Evolutionary conservation across 2,797 vertebrate species (phyloP).

Genomic region (Peromyscus attwateri): DNA sequence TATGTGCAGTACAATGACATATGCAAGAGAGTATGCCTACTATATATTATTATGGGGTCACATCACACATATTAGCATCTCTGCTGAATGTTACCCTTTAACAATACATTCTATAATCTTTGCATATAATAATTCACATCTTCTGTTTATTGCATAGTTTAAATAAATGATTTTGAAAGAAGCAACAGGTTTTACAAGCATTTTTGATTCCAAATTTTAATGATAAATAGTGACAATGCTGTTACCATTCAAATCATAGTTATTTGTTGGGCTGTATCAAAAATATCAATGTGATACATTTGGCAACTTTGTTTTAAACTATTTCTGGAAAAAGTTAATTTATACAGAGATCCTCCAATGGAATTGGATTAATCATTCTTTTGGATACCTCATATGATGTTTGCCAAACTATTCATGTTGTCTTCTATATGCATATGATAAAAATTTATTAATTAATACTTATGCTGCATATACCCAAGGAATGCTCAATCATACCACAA

Average conservation of each 20-base stretch:
- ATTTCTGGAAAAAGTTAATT: neutral
- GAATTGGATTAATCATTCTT: neutral
- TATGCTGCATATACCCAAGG: too few relatives aligned
- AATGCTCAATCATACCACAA: too few relatives aligned
- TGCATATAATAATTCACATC: neutral
- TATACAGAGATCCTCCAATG: neutral
- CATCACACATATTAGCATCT: neutral
- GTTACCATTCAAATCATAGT: neutral
- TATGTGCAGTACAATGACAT: neutral
- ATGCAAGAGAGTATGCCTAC: too few relatives aligned
- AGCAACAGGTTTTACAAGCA: neutral
- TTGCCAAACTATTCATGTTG: neutral
- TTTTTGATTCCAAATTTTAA: neutral
- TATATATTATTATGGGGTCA: neutral
- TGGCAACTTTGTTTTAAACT: neutral
- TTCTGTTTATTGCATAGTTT: neutral
- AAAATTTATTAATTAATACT: conserved; percentile 39
- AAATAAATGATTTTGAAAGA: neutral
- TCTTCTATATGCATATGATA: neutral
- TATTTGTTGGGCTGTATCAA: neutral
- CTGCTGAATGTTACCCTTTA: neutral
- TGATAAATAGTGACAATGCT: neutral
- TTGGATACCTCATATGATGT: neutral
- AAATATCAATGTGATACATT: neutral
- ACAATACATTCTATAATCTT: neutral